Evolutionary conservation across 2,888 invertebrate species (phyloP).

Genomic region (Elegia similella): DNA sequence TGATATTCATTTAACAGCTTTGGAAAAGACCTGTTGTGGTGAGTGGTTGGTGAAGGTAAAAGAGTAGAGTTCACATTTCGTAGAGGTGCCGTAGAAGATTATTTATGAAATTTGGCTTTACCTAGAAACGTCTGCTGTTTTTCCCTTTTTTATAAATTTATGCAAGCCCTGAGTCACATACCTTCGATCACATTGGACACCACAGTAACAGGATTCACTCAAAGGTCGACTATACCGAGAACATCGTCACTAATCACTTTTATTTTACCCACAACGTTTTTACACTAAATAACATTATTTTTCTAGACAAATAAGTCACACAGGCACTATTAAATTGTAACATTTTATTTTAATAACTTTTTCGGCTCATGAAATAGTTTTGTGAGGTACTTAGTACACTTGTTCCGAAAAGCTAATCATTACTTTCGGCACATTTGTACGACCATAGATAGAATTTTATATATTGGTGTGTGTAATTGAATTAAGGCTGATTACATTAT

Average conservation of each 20-base stretch:
- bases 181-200: slow-evolving; percentile 43
- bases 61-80: slow-evolving; percentile 53
- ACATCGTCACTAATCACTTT: slow-evolving; percentile 8
- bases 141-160: slow-evolving; percentile 45
- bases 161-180: slow-evolving; percentile 36
- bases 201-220: slow-evolving; percentile 36
- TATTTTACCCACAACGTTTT: slow-evolving; percentile 2
- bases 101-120: slow-evolving; percentile 64
- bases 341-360: background rate
- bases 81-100: slow-evolving; percentile 63
- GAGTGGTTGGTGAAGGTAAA: slow-evolving; percentile 74
- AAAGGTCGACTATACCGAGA: slow-evolving; percentile 13
- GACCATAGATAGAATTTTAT: background rate
- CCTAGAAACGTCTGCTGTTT: slow-evolving; percentile 50
- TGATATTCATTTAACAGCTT: slow-evolving; percentile 76
- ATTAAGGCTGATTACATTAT: background rate
- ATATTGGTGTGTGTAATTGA: background rate
- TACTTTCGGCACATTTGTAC: slow-evolving; percentile 1
- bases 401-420: background rate
- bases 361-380: slow-evolving; percentile 5
- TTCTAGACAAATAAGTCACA: slow-evolving; percentile 1
- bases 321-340: background rate
- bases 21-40: slow-evolving; percentile 80
- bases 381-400: background rate
- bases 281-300: background rate